Base-by-base conservation (phyloP, 2,888 invertebrate genomes). In the Palloptera scutellata region DNA sequence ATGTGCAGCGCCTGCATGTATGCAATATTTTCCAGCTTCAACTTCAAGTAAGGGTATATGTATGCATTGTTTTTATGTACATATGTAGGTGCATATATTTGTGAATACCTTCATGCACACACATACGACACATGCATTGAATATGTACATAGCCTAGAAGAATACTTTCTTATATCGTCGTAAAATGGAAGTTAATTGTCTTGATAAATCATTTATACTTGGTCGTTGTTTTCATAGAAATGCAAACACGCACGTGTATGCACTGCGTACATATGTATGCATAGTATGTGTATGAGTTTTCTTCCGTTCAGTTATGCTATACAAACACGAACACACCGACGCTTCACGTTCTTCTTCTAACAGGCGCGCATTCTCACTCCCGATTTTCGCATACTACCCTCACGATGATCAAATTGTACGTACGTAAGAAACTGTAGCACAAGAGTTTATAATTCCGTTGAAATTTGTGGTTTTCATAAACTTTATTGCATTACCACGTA, bases 161-260 rank as follows among this genome's bases (percentile, higher is more conserved):
- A 60, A 41, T 67, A n/a, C n/a, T n/a, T n/a, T n/a, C n/a, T n/a
- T n/a, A 67, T 19, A 59, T 63, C 45, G 67, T 55, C 41, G 63
- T 62, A 57, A 58, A 67, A 67, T 63, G 59, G 54, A 59, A 67
- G 63, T 67, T 67, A 67, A 67, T 67, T 67, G 67, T 63, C 67
- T 63, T 67, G 63, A 67, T 67, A 61, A 61, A 57, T 57, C 57
- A 57, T 57, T 57, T 57, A 57, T 40, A 40, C 30, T 57, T n/a
- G 30, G 57, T 11, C 40, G 40, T 57, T 57, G 57, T 57, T 13
- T 15, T 48, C 48, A 48, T 11, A 48, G 13, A 30, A 30, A 30
- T 30, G 6, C 30, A 30, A 30, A 30, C 30, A 30, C 30, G 6
- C 30, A 30, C 30, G 6, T 6, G 30, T 30, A 30, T 30, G 30